Conservation (phyloP, 2,888 invertebrate species). For the Oeneis ivallda region DNA sequence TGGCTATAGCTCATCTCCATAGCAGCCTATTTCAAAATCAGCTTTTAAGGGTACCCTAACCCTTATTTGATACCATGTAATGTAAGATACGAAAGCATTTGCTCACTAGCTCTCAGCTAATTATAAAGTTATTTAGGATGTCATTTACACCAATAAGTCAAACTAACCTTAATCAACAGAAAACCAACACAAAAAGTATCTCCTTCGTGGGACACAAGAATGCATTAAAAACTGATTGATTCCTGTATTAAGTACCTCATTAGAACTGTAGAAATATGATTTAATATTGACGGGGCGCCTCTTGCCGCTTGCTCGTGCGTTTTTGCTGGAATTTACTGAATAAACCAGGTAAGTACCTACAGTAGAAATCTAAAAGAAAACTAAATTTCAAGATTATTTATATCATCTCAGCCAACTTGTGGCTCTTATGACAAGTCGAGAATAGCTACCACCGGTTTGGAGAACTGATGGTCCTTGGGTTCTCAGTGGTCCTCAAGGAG, state of each 20-base stretch:
- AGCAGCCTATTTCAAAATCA: background rate
- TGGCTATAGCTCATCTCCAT: too few species aligned
- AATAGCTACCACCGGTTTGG: too few species aligned
- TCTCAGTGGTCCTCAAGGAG: too few species aligned
- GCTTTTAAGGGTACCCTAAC: background rate
- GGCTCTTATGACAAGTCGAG: too few species aligned
- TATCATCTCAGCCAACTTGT: too few species aligned
- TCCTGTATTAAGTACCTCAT: conserved; percentile 60
- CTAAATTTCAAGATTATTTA: too few species aligned
- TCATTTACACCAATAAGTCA: conserved; percentile 45
- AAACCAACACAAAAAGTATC: conserved; percentile 45
- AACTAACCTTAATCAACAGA: conserved; percentile 44
- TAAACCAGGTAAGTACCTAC: conserved; percentile 37
- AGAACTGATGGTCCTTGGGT: too few species aligned
- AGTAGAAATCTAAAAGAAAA: too few species aligned
- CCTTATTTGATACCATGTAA: background rate
- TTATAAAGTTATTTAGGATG: conserved; percentile 30
- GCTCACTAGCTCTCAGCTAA: conserved; percentile 1
- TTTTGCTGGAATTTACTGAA: conserved; percentile 62
- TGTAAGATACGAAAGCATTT: background rate
- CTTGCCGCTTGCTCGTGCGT: conserved; percentile 35
- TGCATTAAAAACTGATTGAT: conserved; percentile 51
- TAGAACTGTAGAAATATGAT: conserved; percentile 64
- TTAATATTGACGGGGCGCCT: conserved; percentile 55
- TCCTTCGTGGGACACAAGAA: conserved; percentile 44